Percentiles rank a stretch among this genome's conserved stretches.
Conservation (phyloP, 2,113 vertebrate species). For the Prochilodus magdalenae region DNA sequence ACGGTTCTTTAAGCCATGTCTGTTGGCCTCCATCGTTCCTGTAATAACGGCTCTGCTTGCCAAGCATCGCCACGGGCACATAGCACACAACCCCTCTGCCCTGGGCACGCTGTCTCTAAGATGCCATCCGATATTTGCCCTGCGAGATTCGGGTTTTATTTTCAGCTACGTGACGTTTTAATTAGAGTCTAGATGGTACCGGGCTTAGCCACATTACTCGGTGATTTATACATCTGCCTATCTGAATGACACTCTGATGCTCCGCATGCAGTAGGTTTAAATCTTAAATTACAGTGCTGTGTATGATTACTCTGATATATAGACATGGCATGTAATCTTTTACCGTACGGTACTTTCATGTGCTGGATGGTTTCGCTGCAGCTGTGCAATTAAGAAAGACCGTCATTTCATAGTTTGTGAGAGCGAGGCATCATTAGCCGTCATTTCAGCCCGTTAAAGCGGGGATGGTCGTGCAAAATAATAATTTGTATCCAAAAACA, state of each 20-base stretch:
- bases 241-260: constrained; percentile 17
- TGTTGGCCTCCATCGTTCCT: constrained; percentile 14
- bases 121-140: constrained; percentile 23
- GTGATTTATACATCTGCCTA: constrained; percentile 53
- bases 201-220: constrained; percentile 43
- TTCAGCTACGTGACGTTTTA: constrained; percentile 44
- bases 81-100: constrained; percentile 17
- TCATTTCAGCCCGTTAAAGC: constrained; percentile 39
- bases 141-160: constrained; percentile 43
- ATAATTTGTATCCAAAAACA: constrained; percentile 48
- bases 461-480: constrained; percentile 6
- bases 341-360: constrained; percentile 31
- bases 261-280: constrained; percentile 9
- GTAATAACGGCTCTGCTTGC: constrained; percentile 45
- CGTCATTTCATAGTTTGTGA: constrained; percentile 27
- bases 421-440: constrained; percentile 36
- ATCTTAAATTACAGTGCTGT: constrained; percentile 46
- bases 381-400: constrained; percentile 44
- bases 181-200: constrained; percentile 38
- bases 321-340: constrained; percentile 36
- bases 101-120: neutral
- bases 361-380: constrained; percentile 20
- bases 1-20: constrained; percentile 30
- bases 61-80: constrained; percentile 23
- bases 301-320: constrained; percentile 31